phyloP scores from a whole-genome alignment of 2,888 invertebrate species.

The Monopis laevigella region DNA sequence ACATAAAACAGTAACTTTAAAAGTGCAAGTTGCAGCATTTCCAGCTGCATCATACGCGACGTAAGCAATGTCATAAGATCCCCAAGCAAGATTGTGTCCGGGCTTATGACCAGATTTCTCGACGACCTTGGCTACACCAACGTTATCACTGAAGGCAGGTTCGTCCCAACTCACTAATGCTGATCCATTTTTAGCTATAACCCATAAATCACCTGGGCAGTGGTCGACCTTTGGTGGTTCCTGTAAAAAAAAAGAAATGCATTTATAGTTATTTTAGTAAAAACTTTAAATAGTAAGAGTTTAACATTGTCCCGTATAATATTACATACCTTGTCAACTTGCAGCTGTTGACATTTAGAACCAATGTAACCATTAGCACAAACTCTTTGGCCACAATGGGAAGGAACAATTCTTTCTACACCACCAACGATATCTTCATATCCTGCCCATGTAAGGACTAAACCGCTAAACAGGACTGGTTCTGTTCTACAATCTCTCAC shows the following conservation, averaged over 20 bases:
- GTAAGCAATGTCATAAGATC: constrained; percentile 91
- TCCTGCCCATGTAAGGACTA: constrained; percentile 92
- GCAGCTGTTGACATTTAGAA: constrained; percentile 82
- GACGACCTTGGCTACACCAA: constrained; percentile 79
- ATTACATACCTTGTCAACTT: constrained; percentile 76
- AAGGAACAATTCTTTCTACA: constrained; percentile 90
- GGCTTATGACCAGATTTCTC: constrained; percentile 89
- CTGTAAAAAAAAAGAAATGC: constrained; percentile 24
- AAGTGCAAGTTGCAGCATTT: constrained; percentile 90
- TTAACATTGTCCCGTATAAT: background rate
- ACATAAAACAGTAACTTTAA: constrained; percentile 90
- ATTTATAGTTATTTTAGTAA: background rate
- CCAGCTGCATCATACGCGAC: constrained; percentile 94
- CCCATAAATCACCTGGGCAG: constrained; percentile 94
- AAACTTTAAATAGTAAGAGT: background rate
- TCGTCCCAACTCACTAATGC: constrained; percentile 92
- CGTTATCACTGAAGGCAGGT: constrained; percentile 90
- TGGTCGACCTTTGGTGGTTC: constrained; percentile 87
- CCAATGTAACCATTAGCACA: constrained; percentile 91
- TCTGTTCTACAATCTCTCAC: constrained; percentile 92
- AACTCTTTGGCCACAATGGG: constrained; percentile 88
- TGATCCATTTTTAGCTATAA: constrained; percentile 91
- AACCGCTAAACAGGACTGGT: constrained; percentile 85
- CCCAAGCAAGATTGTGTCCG: constrained; percentile 90
- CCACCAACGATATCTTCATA: constrained; percentile 90